These are phyloP conservation scores for Melitaea athalia DNA, from an alignment of 2,888 invertebrate species.

Conservation along the genomic window DNA sequence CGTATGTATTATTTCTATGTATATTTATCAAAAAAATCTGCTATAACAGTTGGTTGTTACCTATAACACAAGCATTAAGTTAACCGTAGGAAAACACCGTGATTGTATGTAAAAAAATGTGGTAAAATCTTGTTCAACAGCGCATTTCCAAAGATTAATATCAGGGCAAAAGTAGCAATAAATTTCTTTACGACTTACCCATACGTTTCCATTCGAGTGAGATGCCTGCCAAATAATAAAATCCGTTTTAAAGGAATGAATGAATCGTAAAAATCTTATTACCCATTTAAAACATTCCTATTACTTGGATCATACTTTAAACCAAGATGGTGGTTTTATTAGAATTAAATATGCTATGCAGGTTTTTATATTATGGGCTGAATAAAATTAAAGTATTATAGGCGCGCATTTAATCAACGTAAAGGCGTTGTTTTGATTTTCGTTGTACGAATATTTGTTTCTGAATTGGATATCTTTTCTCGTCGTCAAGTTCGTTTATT, in stretches of 20 bases:
- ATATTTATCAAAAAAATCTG: too few species aligned
- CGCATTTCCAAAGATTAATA: neutral
- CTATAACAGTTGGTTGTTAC: too few species aligned
- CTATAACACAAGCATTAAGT: neutral
- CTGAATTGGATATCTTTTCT: too few species aligned
- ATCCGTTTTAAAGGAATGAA: conserved; percentile 5
- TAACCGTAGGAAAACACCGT: too few species aligned
- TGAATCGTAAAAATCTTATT: conserved; percentile 6
- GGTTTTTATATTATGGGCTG: too few species aligned
- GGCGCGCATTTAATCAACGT: too few species aligned
- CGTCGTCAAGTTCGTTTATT: too few species aligned
- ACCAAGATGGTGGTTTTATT: conserved; percentile 1
- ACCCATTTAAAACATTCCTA: conserved; percentile 1
- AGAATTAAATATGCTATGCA: too few species aligned
- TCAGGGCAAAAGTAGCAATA: neutral
- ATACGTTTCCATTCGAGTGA: conserved; percentile 6
- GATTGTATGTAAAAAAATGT: neutral
- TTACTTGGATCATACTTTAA: conserved; percentile 6
- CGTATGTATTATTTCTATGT: too few species aligned
- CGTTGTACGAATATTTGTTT: too few species aligned
- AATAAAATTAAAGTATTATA: too few species aligned
- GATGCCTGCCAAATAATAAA: conserved; percentile 9
- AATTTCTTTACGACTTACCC: neutral
- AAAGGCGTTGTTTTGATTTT: too few species aligned
- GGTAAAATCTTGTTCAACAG: neutral